These are phyloP conservation scores for Heliothis peltigera DNA, from an alignment of 2,888 invertebrate species.

Conservation along the genomic window DNA sequence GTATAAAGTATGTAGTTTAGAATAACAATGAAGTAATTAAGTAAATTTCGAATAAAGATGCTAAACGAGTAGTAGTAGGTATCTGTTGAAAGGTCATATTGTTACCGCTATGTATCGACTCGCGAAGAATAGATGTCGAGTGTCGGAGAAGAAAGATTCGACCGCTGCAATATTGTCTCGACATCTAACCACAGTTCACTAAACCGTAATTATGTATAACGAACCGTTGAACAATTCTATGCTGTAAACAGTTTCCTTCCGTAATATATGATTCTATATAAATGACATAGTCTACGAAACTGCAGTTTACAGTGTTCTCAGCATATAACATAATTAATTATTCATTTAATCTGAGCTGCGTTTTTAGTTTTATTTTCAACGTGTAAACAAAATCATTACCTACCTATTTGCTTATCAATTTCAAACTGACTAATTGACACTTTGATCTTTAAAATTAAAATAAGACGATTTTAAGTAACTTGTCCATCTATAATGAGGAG, in stretches of 20 bases:
- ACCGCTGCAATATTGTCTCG: slow-evolving; percentile 1
- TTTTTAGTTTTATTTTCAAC: slow-evolving; percentile 15
- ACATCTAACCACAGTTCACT: slow-evolving; percentile 2
- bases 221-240: too few relatives aligned
- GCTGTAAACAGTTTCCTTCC: too few relatives aligned
- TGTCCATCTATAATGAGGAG: slow-evolving; percentile 25
- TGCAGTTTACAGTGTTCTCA: neutral
- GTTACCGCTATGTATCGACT: slow-evolving; percentile 30
- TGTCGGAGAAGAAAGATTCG: slow-evolving; percentile 25
- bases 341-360: neutral
- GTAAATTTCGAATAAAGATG: neutral
- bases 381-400: slow-evolving; percentile 11
- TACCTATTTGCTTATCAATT: slow-evolving; percentile 30
- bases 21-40: neutral
- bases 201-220: too few relatives aligned
- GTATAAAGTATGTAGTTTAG: neutral
- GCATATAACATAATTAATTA: neutral
- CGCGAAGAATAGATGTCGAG: slow-evolving; percentile 22
- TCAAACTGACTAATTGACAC: slow-evolving; percentile 40
- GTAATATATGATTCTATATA: too few relatives aligned
- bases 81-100: slow-evolving; percentile 18
- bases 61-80: neutral
- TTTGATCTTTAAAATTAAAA: slow-evolving; percentile 49
- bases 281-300: neutral
- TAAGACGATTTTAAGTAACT: slow-evolving; percentile 20